Conservation (phyloP, 1,140 invertebrate species). For the Leucophenga varia region DNA sequence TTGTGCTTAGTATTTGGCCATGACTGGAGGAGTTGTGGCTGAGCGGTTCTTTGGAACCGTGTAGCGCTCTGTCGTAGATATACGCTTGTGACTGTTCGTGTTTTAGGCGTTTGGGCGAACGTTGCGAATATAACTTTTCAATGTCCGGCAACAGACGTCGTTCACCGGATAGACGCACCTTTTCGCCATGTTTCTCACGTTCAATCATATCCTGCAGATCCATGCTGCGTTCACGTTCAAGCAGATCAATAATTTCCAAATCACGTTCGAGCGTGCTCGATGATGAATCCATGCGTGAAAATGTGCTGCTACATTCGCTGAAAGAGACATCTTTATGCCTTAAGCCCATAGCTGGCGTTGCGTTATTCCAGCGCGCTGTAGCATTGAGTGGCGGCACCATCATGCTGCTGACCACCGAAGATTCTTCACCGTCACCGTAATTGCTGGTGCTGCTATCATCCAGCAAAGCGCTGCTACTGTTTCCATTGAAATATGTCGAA, state of each 20-base stretch:
- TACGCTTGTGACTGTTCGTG: conserved; percentile 21
- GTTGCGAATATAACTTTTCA: conserved; percentile 43
- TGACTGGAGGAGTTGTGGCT: not conserved
- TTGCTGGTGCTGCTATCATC: conserved; percentile 50
- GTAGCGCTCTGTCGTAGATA: conserved; percentile 17
- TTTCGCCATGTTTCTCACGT: conserved; percentile 38
- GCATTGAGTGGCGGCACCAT: conserved; percentile 41
- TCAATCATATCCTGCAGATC: conserved; percentile 52
- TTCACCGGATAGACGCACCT: conserved; percentile 20
- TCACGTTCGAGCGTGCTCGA: conserved; percentile 50
- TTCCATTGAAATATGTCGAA: conserved; percentile 47
- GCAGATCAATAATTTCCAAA: conserved; percentile 50
- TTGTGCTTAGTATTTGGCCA: not conserved
- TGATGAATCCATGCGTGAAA: conserved; percentile 36
- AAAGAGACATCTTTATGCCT: conserved; percentile 44
- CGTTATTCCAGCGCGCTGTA: conserved; percentile 8
- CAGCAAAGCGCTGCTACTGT: conserved; percentile 18
- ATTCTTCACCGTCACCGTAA: conserved; percentile 49
- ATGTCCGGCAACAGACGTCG: conserved; percentile 46
- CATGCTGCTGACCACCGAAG: conserved; percentile 50
- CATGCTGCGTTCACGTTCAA: conserved; percentile 53
- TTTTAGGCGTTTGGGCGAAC: conserved; percentile 34
- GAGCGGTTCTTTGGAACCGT: not conserved
- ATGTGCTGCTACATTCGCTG: conserved; percentile 42
- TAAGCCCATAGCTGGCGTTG: conserved; percentile 7